Conservation (phyloP, 2,797 vertebrate genomes). For the Pangasius djambal region DNA sequence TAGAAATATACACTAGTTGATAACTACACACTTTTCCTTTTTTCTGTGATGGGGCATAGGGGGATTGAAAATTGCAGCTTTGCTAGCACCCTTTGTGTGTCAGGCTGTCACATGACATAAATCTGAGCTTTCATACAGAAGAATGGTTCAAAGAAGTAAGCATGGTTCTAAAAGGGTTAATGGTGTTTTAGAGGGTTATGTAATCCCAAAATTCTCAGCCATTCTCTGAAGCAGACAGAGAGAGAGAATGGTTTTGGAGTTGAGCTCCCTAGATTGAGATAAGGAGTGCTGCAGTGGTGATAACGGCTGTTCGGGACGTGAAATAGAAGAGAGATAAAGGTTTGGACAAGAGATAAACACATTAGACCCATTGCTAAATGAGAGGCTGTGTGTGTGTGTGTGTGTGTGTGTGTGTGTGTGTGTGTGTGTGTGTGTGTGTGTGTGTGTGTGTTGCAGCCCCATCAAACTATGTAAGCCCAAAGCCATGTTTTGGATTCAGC, state of each 20-base stretch:
- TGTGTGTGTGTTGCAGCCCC: slow-evolving; percentile 3
- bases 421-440: slow-evolving; percentile 8
- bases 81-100: not conserved
- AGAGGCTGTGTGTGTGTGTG: slow-evolving; percentile 10
- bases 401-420: slow-evolving; percentile 17
- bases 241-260: not conserved
- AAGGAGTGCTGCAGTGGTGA: not conserved
- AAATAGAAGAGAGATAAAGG: slow-evolving; percentile 6
- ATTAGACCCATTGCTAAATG: slow-evolving; percentile 11
- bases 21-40: not conserved
- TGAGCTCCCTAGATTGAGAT: not conserved
- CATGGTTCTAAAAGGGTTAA: slow-evolving; percentile 17
- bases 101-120: not conserved
- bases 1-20: not conserved
- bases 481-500: slow-evolving; percentile 63
- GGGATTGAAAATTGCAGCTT: not conserved
- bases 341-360: slow-evolving; percentile 18
- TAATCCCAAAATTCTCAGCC: slow-evolving; percentile 9
- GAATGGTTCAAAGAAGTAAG: not conserved
- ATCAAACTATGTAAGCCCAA: slow-evolving; percentile 52
- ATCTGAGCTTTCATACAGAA: not conserved
- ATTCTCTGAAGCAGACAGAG: slow-evolving; percentile 19
- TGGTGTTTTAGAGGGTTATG: not conserved
- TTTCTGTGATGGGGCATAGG: not conserved
- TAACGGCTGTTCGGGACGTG: not conserved